A percentile compares a stretch with the other conserved stretches of the same genome.
phyloP scores from a whole-genome alignment of 1,140 invertebrate species.

The Lepidurus apus region DNA sequence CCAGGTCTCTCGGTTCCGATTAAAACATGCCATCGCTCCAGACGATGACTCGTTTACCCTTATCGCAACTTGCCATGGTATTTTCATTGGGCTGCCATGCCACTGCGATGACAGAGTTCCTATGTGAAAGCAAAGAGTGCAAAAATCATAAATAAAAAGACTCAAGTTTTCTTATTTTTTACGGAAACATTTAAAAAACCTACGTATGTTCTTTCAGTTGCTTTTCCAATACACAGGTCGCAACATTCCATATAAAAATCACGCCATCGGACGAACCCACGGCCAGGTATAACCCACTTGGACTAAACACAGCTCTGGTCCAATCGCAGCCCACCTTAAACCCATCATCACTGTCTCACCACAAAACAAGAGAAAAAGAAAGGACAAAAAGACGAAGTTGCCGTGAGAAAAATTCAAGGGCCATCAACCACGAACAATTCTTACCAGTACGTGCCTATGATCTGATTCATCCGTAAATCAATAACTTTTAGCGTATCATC shows the following conservation, averaged over 20 bases:
- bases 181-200: not conserved
- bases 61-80: conserved; percentile 79
- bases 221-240: conserved; percentile 68
- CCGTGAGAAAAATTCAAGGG: conserved; percentile 12
- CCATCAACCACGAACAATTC: conserved; percentile 39
- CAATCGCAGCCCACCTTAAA: conserved; percentile 95
- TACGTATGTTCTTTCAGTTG: conserved; percentile 84
- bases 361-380: conserved; percentile 30
- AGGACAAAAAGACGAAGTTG: not conserved
- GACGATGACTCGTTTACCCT: conserved; percentile 72
- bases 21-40: conserved; percentile 54
- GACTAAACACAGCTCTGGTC: conserved; percentile 84
- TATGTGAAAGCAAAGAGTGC: conserved; percentile 50
- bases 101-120: conserved; percentile 78
- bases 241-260: conserved; percentile 86
- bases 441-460: conserved; percentile 82
- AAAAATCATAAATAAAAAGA: not conserved
- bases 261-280: conserved; percentile 85
- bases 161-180: conserved; percentile 23
- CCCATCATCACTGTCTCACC: conserved; percentile 70
- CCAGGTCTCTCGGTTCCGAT: not conserved
- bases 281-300: conserved; percentile 77
- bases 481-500: conserved; percentile 92
- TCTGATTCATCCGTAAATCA: conserved; percentile 85
- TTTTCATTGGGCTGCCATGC: conserved; percentile 84